Conservation (phyloP, 2,888 invertebrate genomes). For the Eristalinus sepulchralis region DNA sequence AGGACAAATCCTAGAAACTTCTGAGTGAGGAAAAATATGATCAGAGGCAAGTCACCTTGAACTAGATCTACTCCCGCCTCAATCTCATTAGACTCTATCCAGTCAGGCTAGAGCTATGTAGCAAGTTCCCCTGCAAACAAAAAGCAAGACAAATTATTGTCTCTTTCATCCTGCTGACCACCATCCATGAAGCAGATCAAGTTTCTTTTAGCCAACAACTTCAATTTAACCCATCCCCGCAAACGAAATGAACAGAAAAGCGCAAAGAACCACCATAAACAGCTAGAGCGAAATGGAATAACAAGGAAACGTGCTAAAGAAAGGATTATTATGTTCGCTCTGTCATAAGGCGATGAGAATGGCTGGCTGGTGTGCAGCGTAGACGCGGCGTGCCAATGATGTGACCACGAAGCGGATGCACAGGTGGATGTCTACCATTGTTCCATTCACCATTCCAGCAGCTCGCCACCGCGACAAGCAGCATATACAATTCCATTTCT, state of each 20-base stretch:
- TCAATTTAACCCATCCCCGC: slow-evolving; percentile 15
- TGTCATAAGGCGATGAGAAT: slow-evolving; percentile 47
- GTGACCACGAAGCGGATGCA: slow-evolving; percentile 29
- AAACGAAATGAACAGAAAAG: neutral
- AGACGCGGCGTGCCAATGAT: neutral
- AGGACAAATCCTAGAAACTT: too few species aligned
- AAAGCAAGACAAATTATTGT: too few species aligned
- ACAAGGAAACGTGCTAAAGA: slow-evolving; percentile 13
- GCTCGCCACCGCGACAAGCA: neutral
- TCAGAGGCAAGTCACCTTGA: too few species aligned
- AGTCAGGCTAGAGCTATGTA: too few species aligned
- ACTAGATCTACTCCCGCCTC: too few species aligned
- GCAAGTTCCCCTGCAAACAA: too few species aligned
- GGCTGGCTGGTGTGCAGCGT: neutral
- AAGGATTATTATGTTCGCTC: slow-evolving; percentile 52
- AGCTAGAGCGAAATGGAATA: neutral
- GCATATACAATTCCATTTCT: neutral
- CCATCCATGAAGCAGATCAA: neutral
- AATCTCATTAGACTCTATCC: too few species aligned
- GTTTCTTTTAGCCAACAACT: neutral
- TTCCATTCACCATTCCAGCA: slow-evolving; percentile 4
- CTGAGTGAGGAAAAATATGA: too few species aligned
- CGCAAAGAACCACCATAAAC: slow-evolving; percentile 1
- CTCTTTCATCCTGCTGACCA: neutral
- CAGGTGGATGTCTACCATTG: slow-evolving; percentile 46